These are phyloP conservation scores for Ceratina australensis DNA, from an alignment of 1,140 invertebrate genomes.

Conservation along the genomic window DNA sequence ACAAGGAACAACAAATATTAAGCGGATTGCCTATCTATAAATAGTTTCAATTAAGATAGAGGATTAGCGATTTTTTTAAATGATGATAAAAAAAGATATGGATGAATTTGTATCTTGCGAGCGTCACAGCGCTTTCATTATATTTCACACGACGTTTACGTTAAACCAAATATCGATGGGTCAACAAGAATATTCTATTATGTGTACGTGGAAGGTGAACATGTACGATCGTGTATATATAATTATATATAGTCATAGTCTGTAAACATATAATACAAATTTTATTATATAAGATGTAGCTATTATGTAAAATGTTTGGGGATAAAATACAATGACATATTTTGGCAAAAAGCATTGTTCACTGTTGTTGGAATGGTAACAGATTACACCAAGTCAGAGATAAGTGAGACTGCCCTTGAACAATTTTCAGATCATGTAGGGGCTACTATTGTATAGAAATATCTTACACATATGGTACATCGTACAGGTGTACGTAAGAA, in stretches of 20 bases:
- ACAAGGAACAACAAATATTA: conserved; percentile 18
- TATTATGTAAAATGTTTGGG: conserved; percentile 73
- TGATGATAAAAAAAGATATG: not conserved
- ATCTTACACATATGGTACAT: conserved; percentile 22
- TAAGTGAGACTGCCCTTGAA: too few relatives aligned
- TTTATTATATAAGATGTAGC: conserved; percentile 69
- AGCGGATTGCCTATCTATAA: conserved; percentile 37
- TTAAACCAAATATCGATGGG: conserved; percentile 42
- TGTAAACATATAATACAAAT: conserved; percentile 64
- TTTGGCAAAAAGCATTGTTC: conserved; percentile 66
- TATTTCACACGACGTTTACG: conserved; percentile 36
- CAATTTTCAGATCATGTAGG: not conserved
- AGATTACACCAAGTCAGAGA: not conserved
- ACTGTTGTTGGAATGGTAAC: conserved; percentile 4
- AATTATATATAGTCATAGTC: conserved; percentile 24
- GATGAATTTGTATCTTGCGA: conserved; percentile 2
- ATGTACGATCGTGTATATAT: conserved; percentile 49
- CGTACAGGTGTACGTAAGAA: conserved; percentile 19
- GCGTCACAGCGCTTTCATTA: conserved; percentile 4
- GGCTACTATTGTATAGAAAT: too few relatives aligned
- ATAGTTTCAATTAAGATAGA: conserved; percentile 27
- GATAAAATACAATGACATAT: conserved; percentile 75
- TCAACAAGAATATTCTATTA: not conserved
- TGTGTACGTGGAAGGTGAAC: conserved; percentile 34
- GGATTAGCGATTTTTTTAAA: conserved; percentile 12